phyloP scores from a whole-genome alignment of 30 jellyfish, hydroid and myxozoan species.

The Aurelia aurita complex sp. Pacific region DNA sequence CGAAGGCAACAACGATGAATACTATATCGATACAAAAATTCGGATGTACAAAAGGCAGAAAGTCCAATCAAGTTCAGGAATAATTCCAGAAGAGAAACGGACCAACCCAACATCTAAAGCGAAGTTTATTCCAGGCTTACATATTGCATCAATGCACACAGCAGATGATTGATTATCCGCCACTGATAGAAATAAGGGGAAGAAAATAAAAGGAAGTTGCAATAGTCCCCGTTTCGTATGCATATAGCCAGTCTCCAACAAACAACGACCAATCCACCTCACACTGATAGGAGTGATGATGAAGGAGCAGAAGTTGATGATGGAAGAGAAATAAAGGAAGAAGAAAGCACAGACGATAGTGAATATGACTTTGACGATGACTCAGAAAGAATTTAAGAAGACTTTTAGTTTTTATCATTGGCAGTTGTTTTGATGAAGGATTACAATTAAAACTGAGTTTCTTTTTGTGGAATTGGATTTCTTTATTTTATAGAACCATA shows the following conservation, averaged over 20 bases:
- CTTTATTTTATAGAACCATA: background rate
- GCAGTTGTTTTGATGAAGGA: conserved; percentile 1
- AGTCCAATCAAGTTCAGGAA: conserved; percentile 52
- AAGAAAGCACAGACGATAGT: conserved; percentile 39
- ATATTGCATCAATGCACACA: conserved; percentile 18
- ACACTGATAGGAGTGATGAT: conserved; percentile 37
- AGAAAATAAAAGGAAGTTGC: conserved; percentile 27
- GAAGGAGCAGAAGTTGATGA: conserved; percentile 1
- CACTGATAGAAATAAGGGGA: conserved; percentile 33
- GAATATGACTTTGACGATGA: conserved; percentile 46
- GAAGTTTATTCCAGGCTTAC: conserved; percentile 18
- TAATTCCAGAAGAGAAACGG: conserved; percentile 38
- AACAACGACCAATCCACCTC: conserved; percentile 5
- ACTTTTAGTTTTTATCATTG: conserved; percentile 18
- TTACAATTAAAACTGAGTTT: background rate
- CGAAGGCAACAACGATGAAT: conserved; percentile 32
- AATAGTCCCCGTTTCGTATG: conserved; percentile 35
- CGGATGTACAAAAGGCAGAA: conserved; percentile 61
- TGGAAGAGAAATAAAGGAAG: conserved; percentile 11
- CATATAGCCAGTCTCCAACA: conserved; percentile 51
- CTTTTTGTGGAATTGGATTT: background rate
- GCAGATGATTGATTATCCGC: too few relatives aligned
- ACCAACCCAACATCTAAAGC: conserved; percentile 34
- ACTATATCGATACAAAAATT: conserved; percentile 23
- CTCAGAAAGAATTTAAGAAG: conserved; percentile 49